A percentile compares a stretch with the other conserved stretches of the same genome.
Conservation (phyloP, 2,113 vertebrate species). For the Rhadina sibilatrix region DNA sequence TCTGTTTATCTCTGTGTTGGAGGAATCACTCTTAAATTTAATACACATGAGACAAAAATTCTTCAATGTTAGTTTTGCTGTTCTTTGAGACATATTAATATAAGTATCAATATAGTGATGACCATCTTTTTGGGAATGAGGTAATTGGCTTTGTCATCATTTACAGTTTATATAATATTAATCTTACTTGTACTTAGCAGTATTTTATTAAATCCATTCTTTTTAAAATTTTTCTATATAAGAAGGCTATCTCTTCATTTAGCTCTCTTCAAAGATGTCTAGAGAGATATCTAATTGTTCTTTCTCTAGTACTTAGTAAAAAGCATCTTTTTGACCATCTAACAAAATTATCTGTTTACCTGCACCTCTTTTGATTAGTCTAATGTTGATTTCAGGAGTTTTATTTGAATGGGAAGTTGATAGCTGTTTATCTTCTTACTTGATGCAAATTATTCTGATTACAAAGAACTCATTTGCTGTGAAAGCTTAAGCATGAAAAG, state of each 20-base stretch:
- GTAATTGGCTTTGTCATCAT: neutral
- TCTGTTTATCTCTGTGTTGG: neutral
- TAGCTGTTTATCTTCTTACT: neutral
- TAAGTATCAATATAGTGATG: neutral
- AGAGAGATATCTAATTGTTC: neutral
- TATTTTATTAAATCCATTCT: conserved; percentile 41
- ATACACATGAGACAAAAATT: neutral
- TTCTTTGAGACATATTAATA: neutral
- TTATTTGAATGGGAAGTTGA: neutral
- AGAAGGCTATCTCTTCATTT: conserved; percentile 34
- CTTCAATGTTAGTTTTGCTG: neutral
- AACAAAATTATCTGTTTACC: neutral
- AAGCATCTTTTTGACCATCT: neutral
- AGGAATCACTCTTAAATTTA: neutral
- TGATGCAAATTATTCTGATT: neutral
- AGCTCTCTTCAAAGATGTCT: neutral
- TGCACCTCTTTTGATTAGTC: neutral
- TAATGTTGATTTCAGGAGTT: neutral
- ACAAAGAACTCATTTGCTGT: neutral
- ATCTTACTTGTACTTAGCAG: neutral
- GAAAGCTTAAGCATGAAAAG: neutral
- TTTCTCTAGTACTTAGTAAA: neutral
- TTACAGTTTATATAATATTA: conserved; percentile 9
- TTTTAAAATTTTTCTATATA: neutral
- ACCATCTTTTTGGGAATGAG: neutral